phyloP scores from a whole-genome alignment of 1,140 invertebrate genomes.

The Listronotus oregonensis region DNA sequence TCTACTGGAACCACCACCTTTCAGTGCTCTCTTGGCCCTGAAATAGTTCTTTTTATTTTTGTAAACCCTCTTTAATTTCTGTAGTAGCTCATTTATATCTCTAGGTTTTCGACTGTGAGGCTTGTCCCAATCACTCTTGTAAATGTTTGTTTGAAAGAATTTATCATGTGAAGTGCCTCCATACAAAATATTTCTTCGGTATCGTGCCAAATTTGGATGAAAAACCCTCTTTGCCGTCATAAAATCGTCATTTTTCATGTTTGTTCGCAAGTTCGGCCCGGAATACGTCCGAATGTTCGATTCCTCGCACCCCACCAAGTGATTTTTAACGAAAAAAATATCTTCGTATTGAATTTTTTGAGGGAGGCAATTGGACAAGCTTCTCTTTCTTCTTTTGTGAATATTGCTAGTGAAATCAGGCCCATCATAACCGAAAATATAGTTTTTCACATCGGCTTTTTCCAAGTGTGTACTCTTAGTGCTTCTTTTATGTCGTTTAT shows the following conservation, averaged over 20 bases:
- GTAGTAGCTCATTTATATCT: background rate
- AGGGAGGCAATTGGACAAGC: background rate
- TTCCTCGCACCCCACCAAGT: too few species aligned
- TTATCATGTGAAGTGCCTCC: background rate
- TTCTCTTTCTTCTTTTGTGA: background rate
- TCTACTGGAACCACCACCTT: slow-evolving; percentile 41
- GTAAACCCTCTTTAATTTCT: background rate
- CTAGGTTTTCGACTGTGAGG: slow-evolving; percentile 25
- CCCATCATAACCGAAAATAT: slow-evolving; percentile 6
- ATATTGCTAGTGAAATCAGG: background rate
- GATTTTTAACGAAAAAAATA: too few species aligned
- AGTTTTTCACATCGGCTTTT: background rate
- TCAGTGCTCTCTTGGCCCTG: slow-evolving; percentile 46
- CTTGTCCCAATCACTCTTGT: slow-evolving; percentile 16
- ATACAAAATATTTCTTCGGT: background rate
- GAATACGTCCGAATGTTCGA: background rate
- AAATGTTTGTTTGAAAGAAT: background rate
- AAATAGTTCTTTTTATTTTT: background rate
- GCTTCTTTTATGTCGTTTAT: background rate
- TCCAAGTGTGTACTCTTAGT: background rate
- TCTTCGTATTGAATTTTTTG: too few species aligned
- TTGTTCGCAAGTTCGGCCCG: background rate
- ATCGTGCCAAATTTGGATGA: background rate
- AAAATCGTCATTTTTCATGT: slow-evolving; percentile 5
- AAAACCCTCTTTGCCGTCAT: background rate